Evolutionary conservation across 30 jellyfish, hydroid and myxozoan species (phyloP), one percentile per base, ranked within the genome.

Genomic region (Pelagia noctiluca): DNA sequence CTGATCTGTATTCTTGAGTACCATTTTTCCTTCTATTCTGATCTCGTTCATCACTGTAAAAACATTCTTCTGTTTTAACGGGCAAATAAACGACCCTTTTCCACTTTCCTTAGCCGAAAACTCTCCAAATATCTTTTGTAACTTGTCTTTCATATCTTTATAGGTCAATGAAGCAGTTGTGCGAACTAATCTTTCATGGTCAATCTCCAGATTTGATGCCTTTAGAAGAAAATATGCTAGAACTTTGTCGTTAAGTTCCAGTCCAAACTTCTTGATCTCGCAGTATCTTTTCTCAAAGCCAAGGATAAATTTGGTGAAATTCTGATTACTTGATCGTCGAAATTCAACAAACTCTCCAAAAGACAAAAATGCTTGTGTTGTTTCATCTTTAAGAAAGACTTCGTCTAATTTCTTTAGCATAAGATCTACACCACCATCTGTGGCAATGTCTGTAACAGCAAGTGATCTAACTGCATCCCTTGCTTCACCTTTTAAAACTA

Each of bases 381-480:
- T 42, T 42, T 60, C 72, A 4, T 60, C 72, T 60, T 26, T 60
- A n/a, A 60, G 35, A 26, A 4, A 60, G 5, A 60, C 35, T 26
- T 60, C 21, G 21, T 60, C 72, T n/a, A 26, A 24, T 26, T 60
- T 24, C 21, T 8, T n/a, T n/a, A 60, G 22, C 72, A 60, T 4
- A 60, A n/a, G 5, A 24, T 60, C 34, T 12, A 60, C 11, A n/a
- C 72, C 72, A 60, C 22, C 35, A 60, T 60, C 72, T 60, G 8
- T 8, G 10, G 72, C 72, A 5, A 60, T 5, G 10, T 60, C 72
- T 4, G 30, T n/a, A 5, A 26, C 72, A 4, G 10, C 22, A 12
- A 60, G 35, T 4, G 72, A 60, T n/a, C 72, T 60, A 60, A 60
- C 72, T 5, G 72, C 72, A 5, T 60, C 72, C 72, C 72, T 60